Conservation (phyloP, 1,140 invertebrate species). For the Physella acuta region DNA sequence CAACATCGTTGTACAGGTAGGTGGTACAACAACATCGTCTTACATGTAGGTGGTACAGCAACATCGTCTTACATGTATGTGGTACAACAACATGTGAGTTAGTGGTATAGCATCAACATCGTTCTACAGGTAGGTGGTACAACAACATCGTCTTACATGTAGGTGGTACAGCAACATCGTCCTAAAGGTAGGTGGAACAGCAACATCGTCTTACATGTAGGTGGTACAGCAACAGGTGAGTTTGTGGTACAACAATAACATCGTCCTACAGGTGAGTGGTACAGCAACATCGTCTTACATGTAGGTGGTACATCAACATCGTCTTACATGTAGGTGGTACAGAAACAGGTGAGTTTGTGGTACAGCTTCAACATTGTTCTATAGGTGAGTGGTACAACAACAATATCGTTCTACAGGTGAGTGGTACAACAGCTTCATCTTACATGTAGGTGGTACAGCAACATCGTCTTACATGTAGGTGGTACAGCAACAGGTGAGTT, state of each 20-base stretch:
- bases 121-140: neutral
- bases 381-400: neutral
- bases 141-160: slow-evolving; percentile 69
- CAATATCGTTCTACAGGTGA: slow-evolving; percentile 78
- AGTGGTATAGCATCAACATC: no score
- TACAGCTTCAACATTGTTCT: slow-evolving; percentile 69
- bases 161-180: neutral
- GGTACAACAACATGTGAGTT: no score
- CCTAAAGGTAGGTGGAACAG: neutral
- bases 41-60: neutral
- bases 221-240: neutral
- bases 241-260: no score
- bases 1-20: neutral
- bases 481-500: neutral
- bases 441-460: neutral
- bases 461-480: neutral
- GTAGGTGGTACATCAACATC: neutral
- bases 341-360: slow-evolving; percentile 75
- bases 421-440: neutral
- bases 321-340: neutral
- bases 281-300: neutral
- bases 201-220: neutral
- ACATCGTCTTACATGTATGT: neutral
- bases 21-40: neutral
- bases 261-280: neutral